phyloP scores from a whole-genome alignment of 2,113 vertebrate genomes.

The Himantopus leucocephalus region DNA sequence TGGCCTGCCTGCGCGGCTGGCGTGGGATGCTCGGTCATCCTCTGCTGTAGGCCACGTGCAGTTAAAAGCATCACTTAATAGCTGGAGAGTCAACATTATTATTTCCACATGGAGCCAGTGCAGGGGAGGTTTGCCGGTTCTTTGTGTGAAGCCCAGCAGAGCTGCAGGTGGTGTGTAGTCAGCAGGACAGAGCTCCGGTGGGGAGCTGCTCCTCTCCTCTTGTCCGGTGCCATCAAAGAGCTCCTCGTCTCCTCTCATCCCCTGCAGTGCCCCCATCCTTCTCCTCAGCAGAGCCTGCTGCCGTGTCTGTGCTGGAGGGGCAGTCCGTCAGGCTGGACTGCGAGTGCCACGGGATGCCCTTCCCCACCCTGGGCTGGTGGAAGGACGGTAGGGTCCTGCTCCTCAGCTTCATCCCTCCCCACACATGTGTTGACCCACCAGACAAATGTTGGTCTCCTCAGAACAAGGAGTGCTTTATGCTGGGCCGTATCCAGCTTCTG shows the following conservation, averaged over 20 bases:
- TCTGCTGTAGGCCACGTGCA: neutral
- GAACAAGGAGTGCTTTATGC: neutral
- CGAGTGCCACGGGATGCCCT: slow-evolving; percentile 82
- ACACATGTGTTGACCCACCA: too few species aligned
- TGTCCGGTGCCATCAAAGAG: rapidly evolving
- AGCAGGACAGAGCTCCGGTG: rapidly evolving
- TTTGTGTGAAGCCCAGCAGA: neutral
- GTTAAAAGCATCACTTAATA: neutral
- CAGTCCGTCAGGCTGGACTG: slow-evolving; percentile 79
- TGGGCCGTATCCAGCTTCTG: neutral
- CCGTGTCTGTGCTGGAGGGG: slow-evolving; percentile 26
- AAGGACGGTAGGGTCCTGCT: slow-evolving; percentile 79
- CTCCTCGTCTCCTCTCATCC: neutral
- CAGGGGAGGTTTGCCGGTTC: neutral
- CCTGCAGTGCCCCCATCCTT: slow-evolving; percentile 69
- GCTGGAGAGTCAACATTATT: neutral
- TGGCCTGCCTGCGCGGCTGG: neutral
- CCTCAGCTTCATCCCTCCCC: neutral
- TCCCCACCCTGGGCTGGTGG: slow-evolving; percentile 85
- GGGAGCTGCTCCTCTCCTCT: neutral
- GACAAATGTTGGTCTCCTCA: neutral
- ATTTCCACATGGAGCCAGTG: neutral
- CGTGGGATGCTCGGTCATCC: neutral
- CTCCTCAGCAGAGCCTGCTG: neutral
- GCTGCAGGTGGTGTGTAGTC: neutral